These are phyloP conservation scores for Polietes domitor DNA, from an alignment of 2,888 invertebrate genomes.

Conservation along the genomic window DNA sequence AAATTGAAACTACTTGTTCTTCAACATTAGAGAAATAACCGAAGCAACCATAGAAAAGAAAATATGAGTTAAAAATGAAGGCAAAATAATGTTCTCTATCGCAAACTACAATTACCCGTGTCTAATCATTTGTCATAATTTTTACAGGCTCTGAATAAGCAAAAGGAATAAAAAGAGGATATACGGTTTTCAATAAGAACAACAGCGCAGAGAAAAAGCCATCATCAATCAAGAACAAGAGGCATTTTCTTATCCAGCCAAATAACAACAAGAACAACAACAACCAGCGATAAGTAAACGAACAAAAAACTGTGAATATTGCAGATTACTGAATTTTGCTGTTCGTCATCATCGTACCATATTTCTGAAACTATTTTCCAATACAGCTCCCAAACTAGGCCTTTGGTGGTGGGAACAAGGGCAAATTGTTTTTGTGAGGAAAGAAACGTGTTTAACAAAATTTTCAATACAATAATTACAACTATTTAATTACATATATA, in stretches of 20 bases:
- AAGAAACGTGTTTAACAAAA: background rate
- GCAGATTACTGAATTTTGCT: slow-evolving; percentile 23
- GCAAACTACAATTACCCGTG: background rate
- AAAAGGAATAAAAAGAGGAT: slow-evolving; percentile 51
- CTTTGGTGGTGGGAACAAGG: slow-evolving; percentile 10
- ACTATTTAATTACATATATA: slow-evolving; percentile 15
- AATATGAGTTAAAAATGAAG: no score
- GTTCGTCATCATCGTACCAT: slow-evolving; percentile 25
- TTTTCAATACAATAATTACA: slow-evolving; percentile 46
- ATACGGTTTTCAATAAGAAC: slow-evolving; percentile 31
- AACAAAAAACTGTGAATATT: slow-evolving; percentile 26
- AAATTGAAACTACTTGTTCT: no score
- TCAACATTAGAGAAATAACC: no score
- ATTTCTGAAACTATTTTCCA: background rate
- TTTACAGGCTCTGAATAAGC: slow-evolving; percentile 56
- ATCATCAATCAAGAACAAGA: slow-evolving; percentile 61
- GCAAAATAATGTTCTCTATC: no score
- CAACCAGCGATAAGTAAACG: slow-evolving; percentile 25
- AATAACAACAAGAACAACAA: slow-evolving; percentile 29
- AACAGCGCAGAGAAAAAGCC: slow-evolving; percentile 35
- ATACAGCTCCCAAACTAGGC: background rate
- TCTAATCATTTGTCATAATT: background rate
- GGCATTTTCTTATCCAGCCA: slow-evolving; percentile 27
- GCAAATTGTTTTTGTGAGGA: slow-evolving; percentile 29
- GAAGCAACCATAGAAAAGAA: no score